These are phyloP conservation scores for Pardalotus punctatus DNA, from an alignment of 2,113 vertebrate genomes.

Conservation along the genomic window DNA sequence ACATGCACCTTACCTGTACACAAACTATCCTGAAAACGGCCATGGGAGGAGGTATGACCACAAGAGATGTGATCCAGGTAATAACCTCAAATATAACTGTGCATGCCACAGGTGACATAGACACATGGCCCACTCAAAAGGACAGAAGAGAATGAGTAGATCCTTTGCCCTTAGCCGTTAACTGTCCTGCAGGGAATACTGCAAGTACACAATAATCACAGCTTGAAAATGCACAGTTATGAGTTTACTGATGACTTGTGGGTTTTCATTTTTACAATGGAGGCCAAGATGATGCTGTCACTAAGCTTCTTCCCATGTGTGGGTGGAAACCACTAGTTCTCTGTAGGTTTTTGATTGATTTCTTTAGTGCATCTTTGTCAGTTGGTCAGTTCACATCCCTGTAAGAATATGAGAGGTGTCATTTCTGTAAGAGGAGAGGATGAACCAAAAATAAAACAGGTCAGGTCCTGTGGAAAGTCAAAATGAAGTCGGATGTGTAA, in stretches of 20 bases:
- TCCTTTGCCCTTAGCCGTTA: not conserved
- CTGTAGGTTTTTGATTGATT: not conserved
- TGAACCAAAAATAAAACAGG: not conserved
- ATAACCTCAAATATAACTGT: not conserved
- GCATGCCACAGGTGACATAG: not conserved
- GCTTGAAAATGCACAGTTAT: not conserved
- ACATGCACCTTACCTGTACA: not conserved
- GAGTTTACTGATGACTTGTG: not conserved
- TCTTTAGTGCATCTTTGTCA: not conserved
- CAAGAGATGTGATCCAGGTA: not conserved
- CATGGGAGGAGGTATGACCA: not conserved
- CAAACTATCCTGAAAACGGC: not conserved
- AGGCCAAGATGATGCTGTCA: not conserved
- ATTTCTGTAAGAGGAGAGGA: not conserved
- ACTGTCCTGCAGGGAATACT: not conserved
- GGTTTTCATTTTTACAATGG: not conserved
- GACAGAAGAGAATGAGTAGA: not conserved
- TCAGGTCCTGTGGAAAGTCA: not conserved
- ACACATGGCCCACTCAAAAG: not conserved
- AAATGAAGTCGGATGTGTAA: not conserved
- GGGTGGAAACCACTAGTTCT: conserved; percentile 7
- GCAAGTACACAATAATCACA: not conserved
- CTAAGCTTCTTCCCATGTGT: conserved; percentile 8
- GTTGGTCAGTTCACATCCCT: not conserved
- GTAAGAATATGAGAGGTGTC: not conserved